Evolutionary conservation across 2,113 vertebrate species (phyloP).

Genomic region (Micronycteris hirsuta): DNA sequence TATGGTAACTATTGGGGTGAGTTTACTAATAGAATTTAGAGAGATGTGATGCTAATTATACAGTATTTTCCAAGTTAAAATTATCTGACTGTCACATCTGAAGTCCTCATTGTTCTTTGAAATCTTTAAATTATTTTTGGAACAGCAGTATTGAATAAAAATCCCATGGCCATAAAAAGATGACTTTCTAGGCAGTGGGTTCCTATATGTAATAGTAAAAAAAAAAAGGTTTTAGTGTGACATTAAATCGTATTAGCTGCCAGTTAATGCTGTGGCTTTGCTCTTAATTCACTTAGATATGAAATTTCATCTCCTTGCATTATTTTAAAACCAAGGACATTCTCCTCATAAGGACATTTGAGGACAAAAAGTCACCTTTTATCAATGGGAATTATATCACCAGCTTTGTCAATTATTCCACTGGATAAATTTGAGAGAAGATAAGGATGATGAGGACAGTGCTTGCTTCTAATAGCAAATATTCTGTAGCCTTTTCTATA

Average conservation of each 20-base stretch:
- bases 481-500: background rate
- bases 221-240: background rate
- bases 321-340: background rate
- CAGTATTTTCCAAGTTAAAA: background rate
- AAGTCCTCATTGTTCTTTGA: background rate
- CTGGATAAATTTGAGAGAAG: background rate
- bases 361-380: background rate
- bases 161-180: background rate
- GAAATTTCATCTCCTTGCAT: background rate
- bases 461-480: background rate
- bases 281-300: background rate
- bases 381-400: background rate
- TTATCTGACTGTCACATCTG: background rate
- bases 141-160: background rate
- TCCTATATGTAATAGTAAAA: background rate
- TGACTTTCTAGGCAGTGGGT: background rate
- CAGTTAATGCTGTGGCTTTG: background rate
- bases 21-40: background rate
- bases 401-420: background rate
- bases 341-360: background rate
- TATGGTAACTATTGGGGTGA: background rate
- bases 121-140: background rate
- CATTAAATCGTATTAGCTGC: background rate
- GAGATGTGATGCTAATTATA: background rate
- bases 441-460: background rate